Percentiles rank a stretch among this genome's conserved stretches.
Evolutionary conservation across 1,140 invertebrate genomes (phyloP).

Genomic region (Drosophila lowei): DNA sequence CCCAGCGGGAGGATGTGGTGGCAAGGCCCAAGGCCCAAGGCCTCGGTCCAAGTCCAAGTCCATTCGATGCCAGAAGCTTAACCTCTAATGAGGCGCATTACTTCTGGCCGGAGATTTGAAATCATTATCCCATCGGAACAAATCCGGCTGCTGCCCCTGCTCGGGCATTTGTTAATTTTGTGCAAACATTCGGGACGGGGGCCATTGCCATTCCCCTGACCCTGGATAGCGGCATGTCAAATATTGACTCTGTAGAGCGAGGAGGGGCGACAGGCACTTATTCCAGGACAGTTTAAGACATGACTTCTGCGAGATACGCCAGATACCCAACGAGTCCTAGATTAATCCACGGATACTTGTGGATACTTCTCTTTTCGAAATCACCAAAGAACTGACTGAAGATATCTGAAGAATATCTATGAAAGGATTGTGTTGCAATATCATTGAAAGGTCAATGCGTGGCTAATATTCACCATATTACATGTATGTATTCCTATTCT

Average conservation of each 20-base stretch:
- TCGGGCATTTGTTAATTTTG: conserved; percentile 61
- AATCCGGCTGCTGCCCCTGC: conserved; percentile 44
- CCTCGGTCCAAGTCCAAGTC: conserved; percentile 4
- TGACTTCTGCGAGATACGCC: too few species aligned
- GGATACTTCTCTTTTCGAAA: too few species aligned
- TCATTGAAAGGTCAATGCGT: too few species aligned
- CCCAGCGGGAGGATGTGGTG: conserved; percentile 1
- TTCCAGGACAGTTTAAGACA: too few species aligned
- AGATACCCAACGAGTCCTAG: too few species aligned
- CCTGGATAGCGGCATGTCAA: conserved; percentile 32
- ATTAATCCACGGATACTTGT: too few species aligned
- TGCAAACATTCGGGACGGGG: conserved; percentile 59
- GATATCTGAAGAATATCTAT: too few species aligned
- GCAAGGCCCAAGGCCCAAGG: conserved; percentile 16
- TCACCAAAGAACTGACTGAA: too few species aligned
- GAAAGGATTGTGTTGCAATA: too few species aligned
- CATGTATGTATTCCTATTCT: too few species aligned
- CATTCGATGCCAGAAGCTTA: conserved; percentile 43
- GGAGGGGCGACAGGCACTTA: too few species aligned
- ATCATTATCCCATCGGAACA: conserved; percentile 78
- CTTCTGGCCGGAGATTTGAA: conserved; percentile 74
- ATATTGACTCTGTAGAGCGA: conserved; percentile 38
- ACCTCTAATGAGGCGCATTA: conserved; percentile 79
- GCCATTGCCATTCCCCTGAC: background rate
- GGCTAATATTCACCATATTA: too few species aligned